Base-by-base conservation (phyloP, 2,797 vertebrate genomes). In the Chromobotia macracanthus region DNA sequence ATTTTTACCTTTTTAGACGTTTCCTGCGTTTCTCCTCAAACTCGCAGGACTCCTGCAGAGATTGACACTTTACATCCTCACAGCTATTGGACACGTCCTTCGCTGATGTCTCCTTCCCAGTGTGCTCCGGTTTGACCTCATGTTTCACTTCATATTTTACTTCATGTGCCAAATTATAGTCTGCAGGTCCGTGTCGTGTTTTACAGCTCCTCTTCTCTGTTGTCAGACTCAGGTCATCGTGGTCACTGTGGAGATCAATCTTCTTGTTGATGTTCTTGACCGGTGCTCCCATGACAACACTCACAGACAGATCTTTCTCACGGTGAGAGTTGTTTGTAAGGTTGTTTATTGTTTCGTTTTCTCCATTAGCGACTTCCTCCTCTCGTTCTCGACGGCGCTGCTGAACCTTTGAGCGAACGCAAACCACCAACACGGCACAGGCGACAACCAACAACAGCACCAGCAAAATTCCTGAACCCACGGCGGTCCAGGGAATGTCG, bases 261-360 rank as follows among this genome's bases (percentile, higher is more conserved):
- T 99, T 98, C 91, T 98, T 97, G 87, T 99, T 99, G 60, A 96
- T 99, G 83, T 98, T 98, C 90, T 99, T 99, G 84, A 98, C 92
- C 12, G 95, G 96, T 0, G 95, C 92, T 71, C 90, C 91, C 12
- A 93, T 93, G 21, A 96, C 90, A 75, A 96, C 87, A 2, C 95
- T 95, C 78, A 96, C 90, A 0, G 94, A 91, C 84, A 95, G 87
- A 91, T 96, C 97, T 84, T 97, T 95, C 86, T 97, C 97, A 0
- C 96, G 94, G 76, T 96, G 96, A 85, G 96, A 95, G 89, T 93
- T 94, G 87, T 94, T 97, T 0, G 96, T 95, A 84, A 98, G 90
- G 88, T 99, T 99, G 82, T 99, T 99, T 91, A 99, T 99, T 35
- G 97, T 98, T 87, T 98, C 97, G 0, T 90, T 92, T 85, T 97